These are phyloP conservation scores for Acanthosepion esculentum DNA, from an alignment of 2,888 invertebrate species.

Conservation along the genomic window DNA sequence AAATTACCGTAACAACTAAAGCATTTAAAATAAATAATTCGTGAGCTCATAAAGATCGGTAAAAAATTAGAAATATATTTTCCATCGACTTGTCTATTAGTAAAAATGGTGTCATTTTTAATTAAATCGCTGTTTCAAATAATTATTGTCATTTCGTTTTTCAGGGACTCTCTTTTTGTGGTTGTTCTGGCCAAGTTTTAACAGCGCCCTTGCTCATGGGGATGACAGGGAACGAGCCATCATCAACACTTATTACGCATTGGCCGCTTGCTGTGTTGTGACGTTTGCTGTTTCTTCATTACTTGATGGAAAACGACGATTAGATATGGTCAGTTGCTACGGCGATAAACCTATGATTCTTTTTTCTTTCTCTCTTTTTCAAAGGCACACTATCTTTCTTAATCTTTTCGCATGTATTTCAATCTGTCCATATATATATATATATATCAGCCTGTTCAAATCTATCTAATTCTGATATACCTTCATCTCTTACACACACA, in stretches of 20 bases:
- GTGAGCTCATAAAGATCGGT: too few species aligned
- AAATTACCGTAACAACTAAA: too few species aligned
- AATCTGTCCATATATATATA: too few species aligned
- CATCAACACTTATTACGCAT: conserved; percentile 92
- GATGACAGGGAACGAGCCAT: conserved; percentile 88
- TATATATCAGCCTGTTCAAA: too few species aligned
- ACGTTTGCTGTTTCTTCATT: conserved; percentile 89
- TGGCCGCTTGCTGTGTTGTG: conserved; percentile 87
- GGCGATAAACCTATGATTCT: neutral
- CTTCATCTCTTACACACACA: too few species aligned
- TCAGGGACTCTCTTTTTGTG: conserved; percentile 93
- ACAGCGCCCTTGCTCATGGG: conserved; percentile 83
- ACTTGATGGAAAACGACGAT: conserved; percentile 76
- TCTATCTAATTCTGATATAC: too few species aligned
- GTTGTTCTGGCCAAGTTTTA: conserved; percentile 98
- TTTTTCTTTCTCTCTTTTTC: neutral
- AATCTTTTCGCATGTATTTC: conserved; percentile 56
- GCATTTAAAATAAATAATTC: too few species aligned
- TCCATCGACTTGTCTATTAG: too few species aligned
- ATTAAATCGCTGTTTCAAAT: too few species aligned
- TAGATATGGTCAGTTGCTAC: conserved; percentile 71
- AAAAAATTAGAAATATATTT: too few species aligned
- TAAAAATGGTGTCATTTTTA: too few species aligned
- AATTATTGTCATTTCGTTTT: neutral
- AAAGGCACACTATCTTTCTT: neutral